Evolutionary conservation across 2,113 vertebrate species (phyloP), one percentile per base, ranked within the genome.

Genomic region (Cariama cristata): DNA sequence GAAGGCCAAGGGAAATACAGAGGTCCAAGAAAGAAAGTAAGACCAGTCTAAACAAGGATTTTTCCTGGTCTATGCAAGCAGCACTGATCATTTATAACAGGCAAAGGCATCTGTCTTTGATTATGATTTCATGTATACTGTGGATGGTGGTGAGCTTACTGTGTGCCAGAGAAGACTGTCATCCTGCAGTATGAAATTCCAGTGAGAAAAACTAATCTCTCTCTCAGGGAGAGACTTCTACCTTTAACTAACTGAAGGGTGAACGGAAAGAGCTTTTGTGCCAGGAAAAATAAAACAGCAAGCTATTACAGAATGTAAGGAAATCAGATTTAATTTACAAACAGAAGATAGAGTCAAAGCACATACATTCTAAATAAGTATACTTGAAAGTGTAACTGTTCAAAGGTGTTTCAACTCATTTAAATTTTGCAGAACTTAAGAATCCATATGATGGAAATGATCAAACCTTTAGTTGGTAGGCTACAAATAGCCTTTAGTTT

Each of bases 81-180:
- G 90, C 90, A 93, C 79, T 88, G 95, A 94, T 96, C 97, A 97
- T 97, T 96, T 96, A 87, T 96, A 95, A 97, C 93, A 97, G 91
- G 71, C 86, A 79, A 96, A 96, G 56, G 62, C 98, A 98, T 98
- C 97, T 98, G 98, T 97, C 96, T 98, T 97, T 96, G 91, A 98
- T 98, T 98, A 98, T 94, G 91, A 96, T 95, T 98, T 94, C 93
- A 97, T 97, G 96, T 98, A 95, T 95, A 97, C 96, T 91, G 97
- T 91, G 87, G 82, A 93, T 95, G 89, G 92, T 79, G 90, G 82
- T 64, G 90, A 97, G 93, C 89, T 96, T 64, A 83, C 86, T 95
- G 75, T 91, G 91, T 95, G 93, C 93, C 96, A 96, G 95, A 93
- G 86, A 79, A 75, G 93, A 79, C 94, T 97, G 85, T 97, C 97